Base-by-base conservation (phyloP, 2,888 invertebrate genomes). In the Sussaba pulchella region DNA sequence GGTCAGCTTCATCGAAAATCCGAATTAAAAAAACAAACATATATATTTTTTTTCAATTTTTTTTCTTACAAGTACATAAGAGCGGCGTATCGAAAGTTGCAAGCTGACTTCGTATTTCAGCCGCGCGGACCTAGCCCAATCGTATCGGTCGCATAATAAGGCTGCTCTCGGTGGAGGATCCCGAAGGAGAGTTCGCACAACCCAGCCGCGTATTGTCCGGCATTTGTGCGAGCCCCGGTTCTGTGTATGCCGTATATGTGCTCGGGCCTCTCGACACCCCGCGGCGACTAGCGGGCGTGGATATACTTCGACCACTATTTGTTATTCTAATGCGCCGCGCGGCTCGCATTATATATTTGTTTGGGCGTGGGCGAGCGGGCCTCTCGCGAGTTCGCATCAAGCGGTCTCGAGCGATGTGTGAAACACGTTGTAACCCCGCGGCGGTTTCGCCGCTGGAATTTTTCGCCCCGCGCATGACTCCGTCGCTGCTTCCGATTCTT, bases 241-340 rank as follows among this genome's bases (percentile, higher is more conserved):
- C 41, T 12, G 36, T 54, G 8, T 47, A 19, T 45, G n/a, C n/a
- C 2, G n/a, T 0, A 70, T 71, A 59, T 50, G 64, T 61, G 70
- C 72, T 69, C 71, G 66, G 61, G 83, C 84, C 78, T 78, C 79
- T 79, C 74, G 90, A 87, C 88, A 86, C 89, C 89, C 89, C 87
- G 89, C 81, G 86, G 89, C 85, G 86, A 88, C 84, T 87, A 83
- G 86, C 88, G 87, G 89, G 88, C 89, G 89, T 88, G 89, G 89
- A 57, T 57, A 90, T 86, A 88, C 89, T 87, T 88, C 87, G 86
- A 85, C 85, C 86, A 87, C 89, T 90, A 92, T 92, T 91, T 92
- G 91, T 91, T 92, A 92, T 91, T 91, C 89, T 91, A 91, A 92
- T 91, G 89, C 89, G 87, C 80, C 52, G 75, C 52, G 75, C 71